Evolutionary conservation across 2,888 invertebrate genomes (phyloP).

Genomic region (Notocelia uddmanniana): DNA sequence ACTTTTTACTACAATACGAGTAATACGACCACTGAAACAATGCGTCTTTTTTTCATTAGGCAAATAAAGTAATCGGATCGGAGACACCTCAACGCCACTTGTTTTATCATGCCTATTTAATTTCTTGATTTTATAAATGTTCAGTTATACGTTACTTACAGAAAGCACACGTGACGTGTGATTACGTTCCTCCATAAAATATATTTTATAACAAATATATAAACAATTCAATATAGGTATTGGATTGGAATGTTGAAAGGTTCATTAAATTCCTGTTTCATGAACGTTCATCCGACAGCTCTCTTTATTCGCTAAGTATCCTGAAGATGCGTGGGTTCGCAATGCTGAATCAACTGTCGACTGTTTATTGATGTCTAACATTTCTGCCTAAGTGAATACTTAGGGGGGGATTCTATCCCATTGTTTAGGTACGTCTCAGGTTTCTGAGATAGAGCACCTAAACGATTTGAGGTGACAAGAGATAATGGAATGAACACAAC

Average conservation of each 20-base stretch:
- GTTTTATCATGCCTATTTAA: no score
- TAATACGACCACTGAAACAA: no score
- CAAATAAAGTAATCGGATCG: no score
- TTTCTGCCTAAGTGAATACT: constrained; percentile 2
- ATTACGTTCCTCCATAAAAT: no score
- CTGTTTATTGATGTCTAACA: constrained; percentile 5
- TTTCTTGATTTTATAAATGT: no score
- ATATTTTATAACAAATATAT: no score
- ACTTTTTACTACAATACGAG: no score
- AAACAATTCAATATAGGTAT: not conserved
- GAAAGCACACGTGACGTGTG: no score
- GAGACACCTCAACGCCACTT: no score
- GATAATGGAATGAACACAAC: not conserved
- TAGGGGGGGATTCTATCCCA: not conserved
- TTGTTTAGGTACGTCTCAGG: constrained; percentile 12
- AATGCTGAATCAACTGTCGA: constrained; percentile 21
- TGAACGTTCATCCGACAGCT: constrained; percentile 13
- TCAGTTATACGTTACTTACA: no score
- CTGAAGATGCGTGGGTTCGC: constrained; percentile 4
- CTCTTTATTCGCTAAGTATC: constrained; percentile 3
- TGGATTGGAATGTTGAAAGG: not conserved
- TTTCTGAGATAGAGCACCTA: constrained; percentile 4
- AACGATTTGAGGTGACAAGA: not conserved
- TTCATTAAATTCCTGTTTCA: constrained; percentile 9
- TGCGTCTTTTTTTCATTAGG: no score